Percentiles rank a stretch among this genome's conserved stretches.
Conservation (phyloP, 2,113 vertebrate genomes). For the Callipepla squamata region DNA sequence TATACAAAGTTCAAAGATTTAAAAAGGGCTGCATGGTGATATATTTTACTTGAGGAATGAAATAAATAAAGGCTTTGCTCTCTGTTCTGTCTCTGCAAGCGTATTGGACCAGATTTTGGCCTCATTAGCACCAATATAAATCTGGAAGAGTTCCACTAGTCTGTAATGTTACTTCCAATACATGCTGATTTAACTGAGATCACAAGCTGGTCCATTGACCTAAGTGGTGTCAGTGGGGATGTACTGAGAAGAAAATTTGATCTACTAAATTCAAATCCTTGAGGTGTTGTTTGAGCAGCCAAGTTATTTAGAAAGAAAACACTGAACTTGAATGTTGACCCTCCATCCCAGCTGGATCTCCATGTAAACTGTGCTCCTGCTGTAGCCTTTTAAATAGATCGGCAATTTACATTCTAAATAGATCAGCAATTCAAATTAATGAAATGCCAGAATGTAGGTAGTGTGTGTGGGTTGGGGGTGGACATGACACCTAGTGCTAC, state of each 20-base stretch:
- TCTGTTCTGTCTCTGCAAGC: neutral
- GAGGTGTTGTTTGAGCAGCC: slow-evolving; percentile 67
- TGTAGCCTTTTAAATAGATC: slow-evolving; percentile 72
- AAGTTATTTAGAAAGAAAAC: slow-evolving; percentile 69
- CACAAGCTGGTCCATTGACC: slow-evolving; percentile 71
- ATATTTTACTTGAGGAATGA: neutral
- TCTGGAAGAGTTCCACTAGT: slow-evolving; percentile 58
- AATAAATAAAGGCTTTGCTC: slow-evolving; percentile 30
- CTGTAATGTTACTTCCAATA: slow-evolving; percentile 58
- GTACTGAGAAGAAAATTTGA: slow-evolving; percentile 65
- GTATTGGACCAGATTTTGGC: slow-evolving; percentile 42
- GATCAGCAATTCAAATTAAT: slow-evolving; percentile 65
- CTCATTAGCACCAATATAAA: slow-evolving; percentile 63
- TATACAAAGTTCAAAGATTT: slow-evolving; percentile 7
- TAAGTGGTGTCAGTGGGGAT: slow-evolving; percentile 69
- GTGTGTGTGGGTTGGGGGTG: neutral
- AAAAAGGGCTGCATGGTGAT: neutral
- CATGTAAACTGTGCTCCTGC: slow-evolving; percentile 64
- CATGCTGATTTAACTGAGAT: slow-evolving; percentile 66
- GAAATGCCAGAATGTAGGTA: slow-evolving; percentile 46
- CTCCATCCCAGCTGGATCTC: slow-evolving; percentile 68
- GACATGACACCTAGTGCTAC: neutral
- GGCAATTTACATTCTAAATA: slow-evolving; percentile 73
- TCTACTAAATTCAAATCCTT: slow-evolving; percentile 72
- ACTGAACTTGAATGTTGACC: slow-evolving; percentile 70